Conservation (phyloP, 2,888 invertebrate species). For the Mesoligia furuncula region DNA sequence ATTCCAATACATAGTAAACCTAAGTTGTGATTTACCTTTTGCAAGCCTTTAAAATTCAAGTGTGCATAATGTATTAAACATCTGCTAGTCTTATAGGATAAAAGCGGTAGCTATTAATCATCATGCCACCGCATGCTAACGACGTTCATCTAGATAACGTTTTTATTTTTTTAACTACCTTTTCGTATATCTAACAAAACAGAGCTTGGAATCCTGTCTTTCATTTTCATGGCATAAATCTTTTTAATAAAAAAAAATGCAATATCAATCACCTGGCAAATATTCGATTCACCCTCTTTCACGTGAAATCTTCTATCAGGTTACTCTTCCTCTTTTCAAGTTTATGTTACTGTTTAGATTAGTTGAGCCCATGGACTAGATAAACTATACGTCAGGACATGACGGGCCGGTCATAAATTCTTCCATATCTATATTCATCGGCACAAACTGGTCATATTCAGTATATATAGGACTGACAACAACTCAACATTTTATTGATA, state of each 20-base stretch:
- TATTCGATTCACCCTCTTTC: neutral
- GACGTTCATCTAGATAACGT: slow-evolving; percentile 49
- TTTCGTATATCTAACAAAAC: neutral
- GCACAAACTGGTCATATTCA: slow-evolving; percentile 23
- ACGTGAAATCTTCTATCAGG: neutral
- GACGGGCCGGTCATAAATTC: neutral
- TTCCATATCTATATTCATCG: slow-evolving; percentile 21
- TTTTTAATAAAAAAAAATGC: neutral
- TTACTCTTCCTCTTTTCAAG: neutral
- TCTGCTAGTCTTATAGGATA: slow-evolving; percentile 15
- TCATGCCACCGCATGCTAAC: slow-evolving; percentile 62
- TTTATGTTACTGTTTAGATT: neutral
- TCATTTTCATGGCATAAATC: neutral
- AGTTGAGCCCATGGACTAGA: neutral
- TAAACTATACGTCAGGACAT: neutral
- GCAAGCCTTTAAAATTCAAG: neutral
- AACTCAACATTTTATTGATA: slow-evolving; percentile 62
- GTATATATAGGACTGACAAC: slow-evolving; percentile 54
- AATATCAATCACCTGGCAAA: neutral
- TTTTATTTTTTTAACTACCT: slow-evolving; percentile 3
- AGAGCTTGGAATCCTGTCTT: neutral
- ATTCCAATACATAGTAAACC: neutral
- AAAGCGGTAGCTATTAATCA: slow-evolving; percentile 65
- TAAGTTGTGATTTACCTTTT: neutral
- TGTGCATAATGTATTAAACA: slow-evolving; percentile 11